A percentile compares a stretch with the other conserved stretches of the same genome.
These are phyloP conservation scores for Dermatemys mawii DNA, from an alignment of 2,113 vertebrate genomes.

Conservation along the genomic window DNA sequence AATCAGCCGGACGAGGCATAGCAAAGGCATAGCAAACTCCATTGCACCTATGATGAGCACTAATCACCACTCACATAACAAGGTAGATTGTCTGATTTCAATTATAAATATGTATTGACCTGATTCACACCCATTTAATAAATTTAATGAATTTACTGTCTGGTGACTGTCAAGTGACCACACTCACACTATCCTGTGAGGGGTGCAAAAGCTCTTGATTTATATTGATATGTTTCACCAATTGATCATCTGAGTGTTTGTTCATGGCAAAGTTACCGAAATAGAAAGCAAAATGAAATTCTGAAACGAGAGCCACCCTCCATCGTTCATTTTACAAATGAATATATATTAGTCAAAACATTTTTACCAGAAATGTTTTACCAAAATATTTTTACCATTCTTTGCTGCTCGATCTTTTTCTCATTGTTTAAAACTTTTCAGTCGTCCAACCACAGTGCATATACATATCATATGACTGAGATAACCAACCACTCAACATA, in stretches of 20 bases:
- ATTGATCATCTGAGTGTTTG: background rate
- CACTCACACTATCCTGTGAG: background rate
- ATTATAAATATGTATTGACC: background rate
- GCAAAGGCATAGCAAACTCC: constrained; percentile 19
- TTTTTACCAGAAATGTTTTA: background rate
- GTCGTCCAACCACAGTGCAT: background rate
- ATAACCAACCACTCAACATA: background rate
- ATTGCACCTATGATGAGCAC: background rate
- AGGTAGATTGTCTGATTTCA: background rate
- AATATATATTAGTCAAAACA: background rate
- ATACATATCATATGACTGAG: background rate
- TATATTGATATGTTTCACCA: background rate
- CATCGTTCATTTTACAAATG: background rate
- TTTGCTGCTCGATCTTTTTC: background rate
- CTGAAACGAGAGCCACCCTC: background rate
- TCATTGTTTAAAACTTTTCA: background rate
- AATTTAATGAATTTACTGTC: too few relatives aligned
- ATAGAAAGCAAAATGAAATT: background rate
- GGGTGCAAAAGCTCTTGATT: background rate
- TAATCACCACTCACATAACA: background rate
- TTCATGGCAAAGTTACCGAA: background rate
- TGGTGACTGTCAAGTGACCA: background rate
- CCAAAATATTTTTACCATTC: too few relatives aligned
- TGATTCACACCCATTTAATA: background rate
- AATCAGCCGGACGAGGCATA: background rate